Conservation (phyloP, 2,113 vertebrate genomes). For the Probosciger aterrimus region DNA sequence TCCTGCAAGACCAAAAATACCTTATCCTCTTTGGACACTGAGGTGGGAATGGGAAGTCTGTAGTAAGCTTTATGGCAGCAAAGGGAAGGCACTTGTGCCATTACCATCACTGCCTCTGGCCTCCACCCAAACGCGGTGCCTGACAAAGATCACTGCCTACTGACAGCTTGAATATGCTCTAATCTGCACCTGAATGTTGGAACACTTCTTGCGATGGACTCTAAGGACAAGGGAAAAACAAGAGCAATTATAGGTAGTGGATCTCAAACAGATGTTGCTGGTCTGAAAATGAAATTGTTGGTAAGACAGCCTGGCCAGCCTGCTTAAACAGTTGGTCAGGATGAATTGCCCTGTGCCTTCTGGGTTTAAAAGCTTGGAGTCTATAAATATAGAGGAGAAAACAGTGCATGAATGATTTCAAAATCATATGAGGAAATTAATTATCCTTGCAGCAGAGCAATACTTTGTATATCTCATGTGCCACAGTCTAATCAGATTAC, state of each 20-base stretch:
- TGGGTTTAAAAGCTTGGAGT: not conserved
- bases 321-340: not conserved
- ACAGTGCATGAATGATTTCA: not conserved
- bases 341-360: not conserved
- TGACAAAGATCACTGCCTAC: not conserved
- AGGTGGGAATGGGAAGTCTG: not conserved
- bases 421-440: not conserved
- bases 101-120: accelerated
- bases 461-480: not conserved
- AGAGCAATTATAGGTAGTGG: not conserved
- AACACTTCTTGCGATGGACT: not conserved
- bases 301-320: not conserved
- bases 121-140: not conserved
- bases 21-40: not conserved
- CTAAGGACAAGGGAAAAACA: not conserved
- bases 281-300: not conserved
- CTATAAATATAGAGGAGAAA: not conserved
- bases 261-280: not conserved
- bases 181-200: not conserved
- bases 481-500: not conserved
- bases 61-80: not conserved
- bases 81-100: not conserved
- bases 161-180: not conserved
- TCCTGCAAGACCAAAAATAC: not conserved
- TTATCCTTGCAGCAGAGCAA: not conserved